phyloP scores from a whole-genome alignment of 2,797 vertebrate genomes.

The Myoxocephalus aenaeus region DNA sequence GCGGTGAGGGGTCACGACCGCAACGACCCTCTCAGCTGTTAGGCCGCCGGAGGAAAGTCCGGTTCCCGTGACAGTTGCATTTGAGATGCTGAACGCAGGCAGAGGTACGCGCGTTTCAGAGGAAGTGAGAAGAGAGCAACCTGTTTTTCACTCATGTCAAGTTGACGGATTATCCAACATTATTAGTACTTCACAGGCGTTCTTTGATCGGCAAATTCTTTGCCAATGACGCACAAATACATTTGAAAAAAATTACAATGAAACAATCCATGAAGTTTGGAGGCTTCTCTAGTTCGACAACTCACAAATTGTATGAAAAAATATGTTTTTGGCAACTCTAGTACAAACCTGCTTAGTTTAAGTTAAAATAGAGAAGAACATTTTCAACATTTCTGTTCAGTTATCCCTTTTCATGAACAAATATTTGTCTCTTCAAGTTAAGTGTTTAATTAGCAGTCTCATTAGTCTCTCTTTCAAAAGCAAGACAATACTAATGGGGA shows the following conservation, averaged over 20 bases:
- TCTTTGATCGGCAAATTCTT: conserved; percentile 11
- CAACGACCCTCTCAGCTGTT: conserved; percentile 23
- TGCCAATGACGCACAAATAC: neutral
- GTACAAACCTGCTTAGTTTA: conserved; percentile 3
- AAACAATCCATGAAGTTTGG: conserved; percentile 2
- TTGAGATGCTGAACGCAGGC: conserved; percentile 36
- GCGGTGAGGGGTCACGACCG: conserved; percentile 43
- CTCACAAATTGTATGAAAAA: conserved; percentile 15
- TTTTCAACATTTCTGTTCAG: neutral
- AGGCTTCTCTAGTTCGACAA: conserved; percentile 13
- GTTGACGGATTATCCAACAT: conserved; percentile 25
- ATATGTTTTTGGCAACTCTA: neutral
- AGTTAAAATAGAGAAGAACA: neutral
- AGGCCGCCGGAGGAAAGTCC: conserved; percentile 51
- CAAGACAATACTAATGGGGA: neutral
- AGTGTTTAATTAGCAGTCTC: conserved; percentile 4
- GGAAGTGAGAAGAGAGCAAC: conserved; percentile 28
- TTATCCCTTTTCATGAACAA: conserved; percentile 3
- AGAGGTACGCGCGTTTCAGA: conserved; percentile 30
- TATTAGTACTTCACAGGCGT: neutral
- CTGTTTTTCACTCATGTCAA: conserved; percentile 12
- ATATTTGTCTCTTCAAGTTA: conserved; percentile 13
- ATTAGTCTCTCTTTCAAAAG: conserved; percentile 7
- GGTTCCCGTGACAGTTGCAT: conserved; percentile 43
- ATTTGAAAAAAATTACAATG: neutral